phyloP scores from a whole-genome alignment of 2,113 vertebrate genomes.

The Danionella cerebrum region DNA sequence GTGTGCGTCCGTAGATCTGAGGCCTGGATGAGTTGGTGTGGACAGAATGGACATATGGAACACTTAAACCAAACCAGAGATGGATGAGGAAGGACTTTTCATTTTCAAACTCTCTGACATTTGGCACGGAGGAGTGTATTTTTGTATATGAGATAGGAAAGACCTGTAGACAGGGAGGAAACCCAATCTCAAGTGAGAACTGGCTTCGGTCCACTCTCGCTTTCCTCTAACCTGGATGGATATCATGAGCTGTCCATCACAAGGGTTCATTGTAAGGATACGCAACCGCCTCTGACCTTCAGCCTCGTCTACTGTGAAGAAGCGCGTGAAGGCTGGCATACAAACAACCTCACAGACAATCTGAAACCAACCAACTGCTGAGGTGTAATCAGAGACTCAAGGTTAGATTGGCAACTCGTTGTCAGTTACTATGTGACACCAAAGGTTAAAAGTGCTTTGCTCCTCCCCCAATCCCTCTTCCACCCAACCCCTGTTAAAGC shows the following conservation, averaged over 20 bases:
- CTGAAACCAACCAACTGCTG: conserved; percentile 1
- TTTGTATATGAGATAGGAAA: not conserved
- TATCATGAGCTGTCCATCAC: conserved; percentile 22
- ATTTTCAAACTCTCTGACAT: conserved; percentile 1
- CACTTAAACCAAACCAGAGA: conserved; percentile 50
- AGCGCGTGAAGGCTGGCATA: not conserved
- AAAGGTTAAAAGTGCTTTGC: conserved; percentile 7
- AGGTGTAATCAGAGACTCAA: conserved; percentile 18
- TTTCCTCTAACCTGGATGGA: not conserved
- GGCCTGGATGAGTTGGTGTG: conserved; percentile 10
- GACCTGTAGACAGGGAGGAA: conserved; percentile 10
- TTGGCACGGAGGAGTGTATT: conserved; percentile 2
- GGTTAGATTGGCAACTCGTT: conserved; percentile 7
- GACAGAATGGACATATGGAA: conserved; percentile 31
- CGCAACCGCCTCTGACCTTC: conserved; percentile 45
- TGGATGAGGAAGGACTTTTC: conserved; percentile 11
- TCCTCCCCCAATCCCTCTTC: not conserved
- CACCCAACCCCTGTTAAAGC: not conserved
- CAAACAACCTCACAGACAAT: not conserved
- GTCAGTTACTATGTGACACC: conserved; percentile 20
- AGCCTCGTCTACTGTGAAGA: not conserved
- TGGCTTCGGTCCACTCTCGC: not conserved
- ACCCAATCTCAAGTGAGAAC: not conserved
- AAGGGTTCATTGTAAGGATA: conserved; percentile 46
- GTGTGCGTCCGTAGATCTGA: not conserved